phyloP scores from a whole-genome alignment of 1,140 invertebrate genomes.

The Stegodyphus dumicola region DNA sequence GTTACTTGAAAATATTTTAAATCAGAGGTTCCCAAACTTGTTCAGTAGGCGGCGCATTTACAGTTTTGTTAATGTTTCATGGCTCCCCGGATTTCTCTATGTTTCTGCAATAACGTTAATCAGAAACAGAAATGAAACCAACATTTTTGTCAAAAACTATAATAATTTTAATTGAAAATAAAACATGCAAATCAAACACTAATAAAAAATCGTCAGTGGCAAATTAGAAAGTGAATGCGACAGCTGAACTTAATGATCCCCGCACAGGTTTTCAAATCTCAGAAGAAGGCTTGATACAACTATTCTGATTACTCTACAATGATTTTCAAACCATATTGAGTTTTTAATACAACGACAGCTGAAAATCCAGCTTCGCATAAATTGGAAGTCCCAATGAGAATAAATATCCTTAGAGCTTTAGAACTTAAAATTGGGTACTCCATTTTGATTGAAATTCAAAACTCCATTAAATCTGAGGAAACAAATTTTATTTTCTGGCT shows the following conservation, averaged over 20 bases:
- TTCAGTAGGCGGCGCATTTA: neutral
- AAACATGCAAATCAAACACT: neutral
- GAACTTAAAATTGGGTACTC: neutral
- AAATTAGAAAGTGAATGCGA: neutral
- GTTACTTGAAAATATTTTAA: neutral
- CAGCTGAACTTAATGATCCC: neutral
- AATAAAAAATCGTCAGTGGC: neutral
- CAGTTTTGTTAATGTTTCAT: neutral
- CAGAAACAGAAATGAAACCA: neutral
- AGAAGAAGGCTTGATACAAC: neutral
- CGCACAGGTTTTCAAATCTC: neutral
- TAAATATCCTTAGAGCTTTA: neutral
- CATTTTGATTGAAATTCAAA: neutral
- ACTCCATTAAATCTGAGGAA: neutral
- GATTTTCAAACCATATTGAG: neutral
- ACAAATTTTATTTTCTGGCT: neutral
- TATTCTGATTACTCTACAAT: neutral
- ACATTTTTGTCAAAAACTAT: neutral
- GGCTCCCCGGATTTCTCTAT: neutral
- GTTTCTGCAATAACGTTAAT: neutral
- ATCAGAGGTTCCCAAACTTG: neutral
- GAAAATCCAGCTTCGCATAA: neutral
- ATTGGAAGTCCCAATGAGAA: neutral
- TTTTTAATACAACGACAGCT: neutral
- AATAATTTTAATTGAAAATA: neutral